A percentile compares a stretch with the other conserved stretches of the same genome.
phyloP scores from a whole-genome alignment of 2,888 invertebrate genomes.

The Epicampocera succincta region DNA sequence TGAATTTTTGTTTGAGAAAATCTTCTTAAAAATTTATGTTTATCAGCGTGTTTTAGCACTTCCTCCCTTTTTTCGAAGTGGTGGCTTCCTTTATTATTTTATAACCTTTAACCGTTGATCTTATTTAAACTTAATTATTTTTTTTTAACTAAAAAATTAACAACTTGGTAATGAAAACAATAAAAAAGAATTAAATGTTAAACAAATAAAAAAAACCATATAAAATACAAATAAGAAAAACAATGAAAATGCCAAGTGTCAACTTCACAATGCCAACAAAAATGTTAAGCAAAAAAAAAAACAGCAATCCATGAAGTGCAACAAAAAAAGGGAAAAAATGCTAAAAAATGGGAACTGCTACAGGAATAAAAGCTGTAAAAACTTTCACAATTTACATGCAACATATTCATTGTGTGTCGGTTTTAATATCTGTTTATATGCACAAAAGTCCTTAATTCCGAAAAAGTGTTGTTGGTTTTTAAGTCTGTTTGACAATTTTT shows the following conservation, averaged over 20 bases:
- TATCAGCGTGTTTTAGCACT: too few relatives aligned
- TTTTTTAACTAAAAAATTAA: not conserved
- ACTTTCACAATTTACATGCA: conserved; percentile 33
- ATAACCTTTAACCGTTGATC: conserved; percentile 16
- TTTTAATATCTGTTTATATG: conserved; percentile 66
- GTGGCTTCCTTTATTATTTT: conserved; percentile 9
- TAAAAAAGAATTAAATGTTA: conserved; percentile 34
- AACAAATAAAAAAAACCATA: conserved; percentile 12
- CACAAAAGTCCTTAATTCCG: conserved; percentile 64
- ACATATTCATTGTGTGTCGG: conserved; percentile 52
- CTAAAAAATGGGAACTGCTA: conserved; percentile 3
- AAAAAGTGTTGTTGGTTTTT: conserved; percentile 35
- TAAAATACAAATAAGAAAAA: conserved; percentile 63
- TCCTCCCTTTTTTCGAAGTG: too few relatives aligned
- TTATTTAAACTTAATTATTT: conserved; percentile 2
- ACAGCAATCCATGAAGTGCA: not conserved
- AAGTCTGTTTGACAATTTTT: not conserved
- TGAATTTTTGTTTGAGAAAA: too few relatives aligned
- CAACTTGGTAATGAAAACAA: conserved; percentile 11
- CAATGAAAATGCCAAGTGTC: conserved; percentile 67
- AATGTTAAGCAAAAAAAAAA: conserved; percentile 7
- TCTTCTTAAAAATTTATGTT: too few relatives aligned
- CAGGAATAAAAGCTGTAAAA: conserved; percentile 11
- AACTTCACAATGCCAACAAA: conserved; percentile 60
- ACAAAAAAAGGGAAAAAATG: too few relatives aligned